These are phyloP conservation scores for Eustalomyia histrio DNA, from an alignment of 2,888 invertebrate species.

Conservation along the genomic window DNA sequence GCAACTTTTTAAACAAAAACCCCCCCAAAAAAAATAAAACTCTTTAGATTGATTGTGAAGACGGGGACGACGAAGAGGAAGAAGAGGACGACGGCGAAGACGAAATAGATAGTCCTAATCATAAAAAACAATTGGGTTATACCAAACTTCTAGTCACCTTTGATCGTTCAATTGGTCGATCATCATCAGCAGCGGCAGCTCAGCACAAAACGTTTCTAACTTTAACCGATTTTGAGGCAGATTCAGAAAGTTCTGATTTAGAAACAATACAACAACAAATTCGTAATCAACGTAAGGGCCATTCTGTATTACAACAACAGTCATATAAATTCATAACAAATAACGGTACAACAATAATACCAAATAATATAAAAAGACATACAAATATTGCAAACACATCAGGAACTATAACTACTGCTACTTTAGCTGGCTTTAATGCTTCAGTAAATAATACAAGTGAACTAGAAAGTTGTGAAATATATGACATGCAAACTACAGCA, in stretches of 20 bases:
- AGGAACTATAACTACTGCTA: conserved; percentile 39
- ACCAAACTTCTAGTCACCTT: conserved; percentile 69
- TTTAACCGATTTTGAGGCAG: conserved; percentile 82
- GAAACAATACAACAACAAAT: conserved; percentile 64
- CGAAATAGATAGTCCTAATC: conserved; percentile 70
- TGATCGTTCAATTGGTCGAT: conserved; percentile 59
- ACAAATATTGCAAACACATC: neutral
- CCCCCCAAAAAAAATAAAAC: neutral
- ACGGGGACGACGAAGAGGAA: conserved; percentile 75
- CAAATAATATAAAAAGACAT: conserved; percentile 21
- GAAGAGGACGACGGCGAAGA: conserved; percentile 71
- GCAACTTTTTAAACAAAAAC: neutral
- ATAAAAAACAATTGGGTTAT: conserved; percentile 68
- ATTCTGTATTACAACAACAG: conserved; percentile 9
- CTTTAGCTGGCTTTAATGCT: conserved; percentile 29
- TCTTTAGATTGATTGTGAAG: conserved; percentile 70
- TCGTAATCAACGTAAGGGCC: conserved; percentile 50
- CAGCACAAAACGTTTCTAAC: conserved; percentile 61
- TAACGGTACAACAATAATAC: conserved; percentile 22
- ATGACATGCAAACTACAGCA: conserved; percentile 64
- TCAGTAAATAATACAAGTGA: conserved; percentile 46
- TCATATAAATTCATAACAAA: conserved; percentile 36
- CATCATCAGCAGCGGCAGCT: conserved; percentile 68
- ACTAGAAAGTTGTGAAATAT: conserved; percentile 66
- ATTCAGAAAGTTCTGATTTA: conserved; percentile 81